A percentile compares a stretch with the other conserved stretches of the same genome.
Conservation (phyloP, 1,140 invertebrate genomes). For the Drosophila murphyi region DNA sequence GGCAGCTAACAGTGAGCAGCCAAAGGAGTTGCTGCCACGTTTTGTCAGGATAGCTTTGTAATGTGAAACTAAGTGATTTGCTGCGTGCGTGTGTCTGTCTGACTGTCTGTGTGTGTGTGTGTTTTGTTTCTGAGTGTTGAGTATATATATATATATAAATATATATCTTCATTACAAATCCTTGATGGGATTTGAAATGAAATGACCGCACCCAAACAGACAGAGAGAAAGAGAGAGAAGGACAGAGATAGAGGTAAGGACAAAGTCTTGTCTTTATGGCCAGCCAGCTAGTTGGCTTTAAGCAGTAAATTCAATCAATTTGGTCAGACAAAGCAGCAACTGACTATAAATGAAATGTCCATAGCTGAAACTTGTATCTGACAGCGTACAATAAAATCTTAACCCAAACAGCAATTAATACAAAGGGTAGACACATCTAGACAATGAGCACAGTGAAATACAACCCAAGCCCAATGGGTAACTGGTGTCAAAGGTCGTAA, state of each 20-base stretch:
- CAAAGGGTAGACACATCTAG: conserved; percentile 9
- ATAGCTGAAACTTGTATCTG: conserved; percentile 16
- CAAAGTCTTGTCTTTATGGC: conserved; percentile 39
- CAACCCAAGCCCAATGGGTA: background rate
- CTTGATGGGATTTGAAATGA: conserved; percentile 74
- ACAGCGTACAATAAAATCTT: conserved; percentile 47
- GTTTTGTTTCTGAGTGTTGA: background rate
- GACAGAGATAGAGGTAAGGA: conserved; percentile 14
- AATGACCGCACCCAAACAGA: conserved; percentile 61
- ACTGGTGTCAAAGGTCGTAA: conserved; percentile 31
- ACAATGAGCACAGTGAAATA: background rate
- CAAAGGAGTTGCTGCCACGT: conserved; percentile 59
- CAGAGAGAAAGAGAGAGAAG: background rate
- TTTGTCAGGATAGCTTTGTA: conserved; percentile 71
- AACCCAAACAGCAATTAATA: conserved; percentile 60
- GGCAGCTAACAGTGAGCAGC: conserved; percentile 50
- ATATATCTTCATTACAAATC: conserved; percentile 67
- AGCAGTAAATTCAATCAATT: conserved; percentile 62
- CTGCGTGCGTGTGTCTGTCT: conserved; percentile 45
- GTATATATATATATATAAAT: conserved; percentile 9
- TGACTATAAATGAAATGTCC: conserved; percentile 7
- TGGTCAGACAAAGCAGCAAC: conserved; percentile 20
- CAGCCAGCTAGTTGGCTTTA: conserved; percentile 37
- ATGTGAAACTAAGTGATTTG: conserved; percentile 81
- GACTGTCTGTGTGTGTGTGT: conserved; percentile 22